Evolutionary conservation across 2,888 invertebrate genomes (phyloP).

Genomic region (Lepidocyrtinus sp.): DNA sequence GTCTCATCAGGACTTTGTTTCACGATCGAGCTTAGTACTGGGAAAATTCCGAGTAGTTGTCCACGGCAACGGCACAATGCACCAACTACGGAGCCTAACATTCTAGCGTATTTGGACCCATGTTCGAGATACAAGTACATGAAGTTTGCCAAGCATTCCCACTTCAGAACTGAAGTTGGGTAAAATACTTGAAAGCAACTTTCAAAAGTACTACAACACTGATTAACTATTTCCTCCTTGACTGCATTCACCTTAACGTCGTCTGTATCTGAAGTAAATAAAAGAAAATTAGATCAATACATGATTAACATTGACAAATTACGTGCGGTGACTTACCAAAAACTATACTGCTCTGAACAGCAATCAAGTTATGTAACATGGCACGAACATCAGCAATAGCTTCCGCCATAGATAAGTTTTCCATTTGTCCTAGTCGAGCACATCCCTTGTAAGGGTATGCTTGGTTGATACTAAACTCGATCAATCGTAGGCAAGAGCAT

Average conservation of each 20-base stretch:
- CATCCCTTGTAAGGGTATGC: constrained; percentile 69
- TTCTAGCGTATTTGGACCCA: constrained; percentile 65
- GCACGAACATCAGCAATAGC: constrained; percentile 69
- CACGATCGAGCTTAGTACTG: constrained; percentile 66
- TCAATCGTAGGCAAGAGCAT: constrained; percentile 65
- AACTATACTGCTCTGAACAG: constrained; percentile 60
- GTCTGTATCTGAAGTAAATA: constrained; percentile 34
- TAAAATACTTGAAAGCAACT: constrained; percentile 96
- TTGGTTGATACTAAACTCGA: constrained; percentile 69
- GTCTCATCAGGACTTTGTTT: constrained; percentile 68
- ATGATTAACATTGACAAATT: no score
- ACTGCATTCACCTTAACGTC: constrained; percentile 43
- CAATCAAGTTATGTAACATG: constrained; percentile 68
- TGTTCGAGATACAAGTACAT: constrained; percentile 67
- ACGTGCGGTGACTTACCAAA: no score
- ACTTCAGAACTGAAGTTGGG: constrained; percentile 92
- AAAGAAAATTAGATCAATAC: no score
- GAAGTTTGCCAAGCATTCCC: constrained; percentile 81
- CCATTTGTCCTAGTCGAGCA: constrained; percentile 67
- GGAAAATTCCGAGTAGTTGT: constrained; percentile 68
- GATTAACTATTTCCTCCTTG: constrained; percentile 81
- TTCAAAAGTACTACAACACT: constrained; percentile 92
- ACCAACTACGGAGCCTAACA: constrained; percentile 67
- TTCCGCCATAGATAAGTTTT: constrained; percentile 68
- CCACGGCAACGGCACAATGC: constrained; percentile 68